A percentile compares a stretch with the other conserved stretches of the same genome.
phyloP scores from a whole-genome alignment of 2,888 invertebrate species.

The Aleiodes leptofemur region DNA sequence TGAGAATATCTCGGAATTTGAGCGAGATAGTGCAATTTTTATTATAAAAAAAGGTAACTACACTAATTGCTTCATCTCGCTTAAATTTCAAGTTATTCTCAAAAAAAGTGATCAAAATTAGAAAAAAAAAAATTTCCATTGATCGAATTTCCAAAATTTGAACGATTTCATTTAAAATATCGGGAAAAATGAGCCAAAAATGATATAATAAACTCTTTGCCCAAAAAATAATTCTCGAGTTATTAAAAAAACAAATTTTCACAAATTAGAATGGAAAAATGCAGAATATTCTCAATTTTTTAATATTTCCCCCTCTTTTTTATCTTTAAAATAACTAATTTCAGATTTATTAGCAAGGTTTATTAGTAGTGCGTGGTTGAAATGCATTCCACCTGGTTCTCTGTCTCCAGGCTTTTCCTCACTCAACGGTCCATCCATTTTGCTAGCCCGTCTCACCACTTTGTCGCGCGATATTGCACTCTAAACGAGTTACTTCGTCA shows the following conservation, averaged over 20 bases:
- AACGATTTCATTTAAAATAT: too few relatives aligned
- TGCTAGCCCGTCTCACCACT: slow-evolving; percentile 60
- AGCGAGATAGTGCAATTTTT: background rate
- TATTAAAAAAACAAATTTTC: too few relatives aligned
- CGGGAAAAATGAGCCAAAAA: too few relatives aligned
- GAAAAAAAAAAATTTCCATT: too few relatives aligned
- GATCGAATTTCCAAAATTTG: too few relatives aligned
- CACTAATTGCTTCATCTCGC: too few relatives aligned
- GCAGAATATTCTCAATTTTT: background rate
- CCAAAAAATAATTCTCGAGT: too few relatives aligned
- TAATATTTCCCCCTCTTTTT: background rate
- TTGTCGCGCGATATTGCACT: slow-evolving; percentile 71
- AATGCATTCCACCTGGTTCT: slow-evolving; percentile 38
- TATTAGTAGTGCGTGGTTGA: slow-evolving; percentile 23
- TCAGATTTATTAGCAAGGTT: slow-evolving; percentile 2
- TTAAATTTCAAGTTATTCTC: too few relatives aligned
- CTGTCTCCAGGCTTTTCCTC: slow-evolving; percentile 45
- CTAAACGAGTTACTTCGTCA: slow-evolving; percentile 70
- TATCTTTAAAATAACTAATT: background rate
- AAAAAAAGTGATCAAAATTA: too few relatives aligned
- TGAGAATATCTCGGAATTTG: background rate
- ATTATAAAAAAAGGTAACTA: too few relatives aligned
- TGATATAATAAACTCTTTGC: too few relatives aligned
- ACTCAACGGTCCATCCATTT: slow-evolving; percentile 53
- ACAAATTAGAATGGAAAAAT: too few relatives aligned